Evolutionary conservation across 2,797 vertebrate species (phyloP).

Genomic region (Siniperca obscura): DNA sequence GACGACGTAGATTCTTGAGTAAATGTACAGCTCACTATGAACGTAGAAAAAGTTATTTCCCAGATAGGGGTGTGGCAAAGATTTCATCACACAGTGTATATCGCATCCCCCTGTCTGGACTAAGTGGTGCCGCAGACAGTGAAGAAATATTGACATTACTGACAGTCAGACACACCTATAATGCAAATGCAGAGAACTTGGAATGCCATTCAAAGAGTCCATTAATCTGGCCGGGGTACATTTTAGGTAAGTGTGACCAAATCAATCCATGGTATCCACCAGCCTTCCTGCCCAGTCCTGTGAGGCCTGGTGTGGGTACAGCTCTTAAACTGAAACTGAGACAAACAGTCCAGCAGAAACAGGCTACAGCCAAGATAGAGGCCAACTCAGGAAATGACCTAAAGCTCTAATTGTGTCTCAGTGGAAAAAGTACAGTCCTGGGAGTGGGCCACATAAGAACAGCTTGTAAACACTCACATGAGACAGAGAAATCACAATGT

Average conservation of each 20-base stretch:
- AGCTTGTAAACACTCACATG: conserved; percentile 51
- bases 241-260: conserved; percentile 69
- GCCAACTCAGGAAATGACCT: conserved; percentile 78
- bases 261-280: conserved; percentile 65
- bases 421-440: conserved; percentile 52
- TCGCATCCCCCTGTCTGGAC: conserved; percentile 30
- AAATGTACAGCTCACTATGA: conserved; percentile 1
- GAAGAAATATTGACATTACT: conserved; percentile 43
- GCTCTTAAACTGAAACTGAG: conserved; percentile 58
- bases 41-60: background rate
- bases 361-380: conserved; percentile 66
- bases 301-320: conserved; percentile 50
- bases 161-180: conserved; percentile 19
- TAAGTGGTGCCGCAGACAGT: conserved; percentile 31
- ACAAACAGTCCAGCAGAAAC: conserved; percentile 63
- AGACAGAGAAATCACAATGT: conserved; percentile 37
- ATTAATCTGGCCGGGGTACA: conserved; percentile 61
- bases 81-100: conserved; percentile 24
- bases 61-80: background rate
- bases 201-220: conserved; percentile 53
- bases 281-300: conserved; percentile 58
- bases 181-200: conserved; percentile 45
- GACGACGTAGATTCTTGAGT: background rate
- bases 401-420: conserved; percentile 75
- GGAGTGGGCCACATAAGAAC: conserved; percentile 52